A percentile compares a stretch with the other conserved stretches of the same genome.
These are phyloP conservation scores for Heterodera filipjevi DNA, from an alignment of 2,888 invertebrate genomes.

Conservation along the genomic window DNA sequence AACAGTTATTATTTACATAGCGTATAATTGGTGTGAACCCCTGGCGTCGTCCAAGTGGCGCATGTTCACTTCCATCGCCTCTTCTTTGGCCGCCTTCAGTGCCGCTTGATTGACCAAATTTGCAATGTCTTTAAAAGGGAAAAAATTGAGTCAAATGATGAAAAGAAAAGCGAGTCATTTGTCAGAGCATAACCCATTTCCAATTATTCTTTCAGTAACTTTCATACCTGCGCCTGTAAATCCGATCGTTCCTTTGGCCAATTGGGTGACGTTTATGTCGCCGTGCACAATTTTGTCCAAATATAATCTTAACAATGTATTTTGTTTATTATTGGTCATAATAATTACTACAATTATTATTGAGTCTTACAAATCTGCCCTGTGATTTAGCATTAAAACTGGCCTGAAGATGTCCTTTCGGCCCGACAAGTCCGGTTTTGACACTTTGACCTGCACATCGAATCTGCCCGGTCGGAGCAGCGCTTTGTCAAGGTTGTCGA, in stretches of 20 bases:
- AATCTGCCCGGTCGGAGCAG: conserved; percentile 92
- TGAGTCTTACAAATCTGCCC: too few species aligned
- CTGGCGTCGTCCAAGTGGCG: conserved; percentile 87
- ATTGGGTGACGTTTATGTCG: conserved; percentile 74
- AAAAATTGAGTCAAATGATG: neutral
- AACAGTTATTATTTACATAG: neutral
- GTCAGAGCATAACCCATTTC: neutral
- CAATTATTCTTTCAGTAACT: too few species aligned
- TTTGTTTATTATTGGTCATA: neutral
- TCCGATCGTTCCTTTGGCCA: conserved; percentile 89
- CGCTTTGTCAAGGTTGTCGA: conserved; percentile 87
- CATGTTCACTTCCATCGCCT: conserved; percentile 86
- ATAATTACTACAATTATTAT: too few species aligned
- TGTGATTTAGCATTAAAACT: neutral
- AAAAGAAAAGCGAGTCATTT: too few species aligned
- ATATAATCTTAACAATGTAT: conserved; percentile 34
- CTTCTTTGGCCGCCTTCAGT: conserved; percentile 88
- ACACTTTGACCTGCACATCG: conserved; percentile 85
- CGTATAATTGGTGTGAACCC: conserved; percentile 66
- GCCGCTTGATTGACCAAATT: conserved; percentile 84
- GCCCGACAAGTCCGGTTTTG: conserved; percentile 87
- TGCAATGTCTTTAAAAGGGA: conserved; percentile 77
- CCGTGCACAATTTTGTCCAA: conserved; percentile 47
- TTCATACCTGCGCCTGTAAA: conserved; percentile 14
- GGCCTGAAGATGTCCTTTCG: conserved; percentile 74